Percentiles rank a stretch among this genome's conserved stretches.
Evolutionary conservation across 2,113 vertebrate genomes (phyloP).

Genomic region (Hyaena hyaena): DNA sequence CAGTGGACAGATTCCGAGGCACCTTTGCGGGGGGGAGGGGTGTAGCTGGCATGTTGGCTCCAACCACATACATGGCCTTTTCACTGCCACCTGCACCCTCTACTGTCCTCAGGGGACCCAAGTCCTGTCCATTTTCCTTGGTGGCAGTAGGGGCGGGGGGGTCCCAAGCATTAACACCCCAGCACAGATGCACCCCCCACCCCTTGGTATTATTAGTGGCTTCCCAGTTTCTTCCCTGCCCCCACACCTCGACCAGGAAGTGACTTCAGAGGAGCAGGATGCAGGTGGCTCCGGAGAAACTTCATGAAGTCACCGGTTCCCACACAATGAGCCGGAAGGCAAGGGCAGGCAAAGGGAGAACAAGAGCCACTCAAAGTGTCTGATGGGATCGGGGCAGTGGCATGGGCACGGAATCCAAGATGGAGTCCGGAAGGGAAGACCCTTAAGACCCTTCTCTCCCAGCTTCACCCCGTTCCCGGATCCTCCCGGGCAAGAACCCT

Average conservation of each 20-base stretch:
- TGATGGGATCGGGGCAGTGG: neutral
- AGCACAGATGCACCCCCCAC: neutral
- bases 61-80: neutral
- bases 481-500: neutral
- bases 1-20: neutral
- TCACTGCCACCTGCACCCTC: neutral
- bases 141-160: neutral
- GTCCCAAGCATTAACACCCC: neutral
- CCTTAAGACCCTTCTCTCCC: neutral
- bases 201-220: constrained; percentile 25
- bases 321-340: constrained; percentile 76
- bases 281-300: constrained; percentile 81
- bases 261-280: constrained; percentile 80
- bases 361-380: neutral
- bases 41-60: neutral
- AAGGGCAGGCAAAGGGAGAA: constrained; percentile 45
- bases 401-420: neutral
- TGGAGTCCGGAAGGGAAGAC: neutral
- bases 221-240: constrained; percentile 59
- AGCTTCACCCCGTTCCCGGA: neutral
- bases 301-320: constrained; percentile 76
- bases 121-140: neutral
- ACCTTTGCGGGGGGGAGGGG: neutral
- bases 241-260: constrained; percentile 72
- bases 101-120: neutral